Base-by-base conservation (phyloP, 2,888 invertebrate species). In the Catonia carolina region DNA sequence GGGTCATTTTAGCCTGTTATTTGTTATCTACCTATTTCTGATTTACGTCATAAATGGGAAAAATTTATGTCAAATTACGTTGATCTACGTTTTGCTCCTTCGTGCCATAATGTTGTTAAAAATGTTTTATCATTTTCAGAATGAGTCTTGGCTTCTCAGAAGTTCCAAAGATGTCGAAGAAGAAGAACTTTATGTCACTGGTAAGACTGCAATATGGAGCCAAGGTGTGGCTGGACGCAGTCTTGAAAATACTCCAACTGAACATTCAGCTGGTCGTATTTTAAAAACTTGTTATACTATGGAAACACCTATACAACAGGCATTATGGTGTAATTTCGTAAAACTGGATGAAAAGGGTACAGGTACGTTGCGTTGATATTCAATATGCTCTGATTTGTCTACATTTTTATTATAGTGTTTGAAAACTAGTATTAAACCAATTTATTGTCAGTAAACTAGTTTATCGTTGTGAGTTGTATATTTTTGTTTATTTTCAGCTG, bases 151-250 rank as follows among this genome's bases (percentile, higher is more conserved):
- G 76, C 69, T 71, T 7, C 75, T 83, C 48, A 78, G 82, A 2
- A 78, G 77, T 53, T 78, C 81, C 8, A 78, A 79, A 54, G 75
- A 78, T 59, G 79, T 80, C 64, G 68, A 47, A 2, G 93, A 93
- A 72, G 93, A 94, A 70, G 95, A 95, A 70, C 74, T 95, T 53
- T 95, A 92, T 77, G 82, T 89, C 1, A 86, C 84, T 66, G 90
- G 87, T 1, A 82, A 87, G 68, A 86, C 89, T 15, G 92, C 89
- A 2, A 81, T 94, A 31, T 90, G 89, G 87, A 65, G 65, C 45
- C 55, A 63, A 47, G 65, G 68, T 12, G 63, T 63, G 35, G 62
- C 61, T 12, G 64, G 64, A 12, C 61, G 57, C 27, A 62, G 62
- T 51, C 53, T 63, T 15, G 61, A 58, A 37, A 63, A 62, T 47